Conservation (phyloP, 2,888 invertebrate species). For the Yponomeuta evonymella region DNA sequence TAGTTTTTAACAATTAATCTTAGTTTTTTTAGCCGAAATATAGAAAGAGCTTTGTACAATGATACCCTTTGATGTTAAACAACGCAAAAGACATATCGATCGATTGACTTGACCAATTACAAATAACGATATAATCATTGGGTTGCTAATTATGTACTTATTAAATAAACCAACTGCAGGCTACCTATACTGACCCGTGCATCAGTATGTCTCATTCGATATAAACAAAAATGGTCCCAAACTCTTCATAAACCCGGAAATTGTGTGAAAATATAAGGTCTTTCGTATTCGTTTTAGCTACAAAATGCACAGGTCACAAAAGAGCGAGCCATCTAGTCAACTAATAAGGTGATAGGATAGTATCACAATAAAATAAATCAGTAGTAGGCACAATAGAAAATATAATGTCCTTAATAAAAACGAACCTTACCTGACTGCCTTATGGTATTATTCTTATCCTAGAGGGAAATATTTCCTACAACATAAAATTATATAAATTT, state of each 20-base stretch:
- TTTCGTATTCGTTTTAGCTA: background rate
- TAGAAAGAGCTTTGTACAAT: conserved; percentile 29
- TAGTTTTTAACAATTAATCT: conserved; percentile 16
- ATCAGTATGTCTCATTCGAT: background rate
- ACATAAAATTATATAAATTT: conserved; percentile 53
- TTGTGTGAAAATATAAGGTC: conserved; percentile 2
- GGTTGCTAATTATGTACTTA: background rate
- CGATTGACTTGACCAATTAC: background rate
- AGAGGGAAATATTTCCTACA: conserved; percentile 63
- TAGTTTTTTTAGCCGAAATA: conserved; percentile 22
- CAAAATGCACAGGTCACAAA: conserved; percentile 1
- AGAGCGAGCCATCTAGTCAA: background rate
- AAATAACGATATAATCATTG: background rate
- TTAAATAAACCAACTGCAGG: background rate
- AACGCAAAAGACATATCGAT: conserved; percentile 10
- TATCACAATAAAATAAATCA: conserved; percentile 27
- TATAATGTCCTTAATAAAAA: conserved; percentile 38
- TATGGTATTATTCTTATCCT: conserved; percentile 59
- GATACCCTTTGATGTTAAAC: conserved; percentile 18
- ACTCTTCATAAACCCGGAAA: background rate
- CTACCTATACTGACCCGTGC: background rate
- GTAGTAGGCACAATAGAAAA: conserved; percentile 32
- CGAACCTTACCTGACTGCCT: conserved; percentile 44
- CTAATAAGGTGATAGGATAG: background rate
- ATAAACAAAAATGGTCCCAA: conserved; percentile 27